Evolutionary conservation across 2,113 vertebrate genomes (phyloP), one percentile per base, ranked within the genome.

Genomic region (Verasper variegatus): DNA sequence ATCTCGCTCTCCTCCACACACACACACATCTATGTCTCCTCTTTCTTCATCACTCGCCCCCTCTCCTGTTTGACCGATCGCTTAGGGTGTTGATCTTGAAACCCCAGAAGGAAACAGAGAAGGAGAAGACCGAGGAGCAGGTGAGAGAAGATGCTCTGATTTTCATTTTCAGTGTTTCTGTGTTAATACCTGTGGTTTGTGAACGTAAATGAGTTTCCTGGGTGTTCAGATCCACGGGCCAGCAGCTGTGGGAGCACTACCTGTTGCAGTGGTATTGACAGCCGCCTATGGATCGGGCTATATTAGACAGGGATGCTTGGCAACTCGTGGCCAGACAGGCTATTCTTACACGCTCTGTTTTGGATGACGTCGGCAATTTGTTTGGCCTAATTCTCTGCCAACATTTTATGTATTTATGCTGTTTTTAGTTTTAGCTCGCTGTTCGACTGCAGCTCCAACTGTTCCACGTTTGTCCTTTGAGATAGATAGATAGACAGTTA

Each of bases 291-390:
- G 71, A 80, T 69, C 77, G 73, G 69, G 64, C 77, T 88, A 90
- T 84, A 87, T 87, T 89, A 79, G 78, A 86, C 75, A 81, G 69
- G 66, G 84, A 88, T 79, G 85, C 88, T 86, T 86, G 83, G 89
- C 82, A 92, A 91, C 91, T 73, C 81, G 40, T 71, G 67, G 74
- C 76, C 87, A 86, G 87, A 80, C 72, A 1, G 68, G 80, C 91
- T 92, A 92, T 91, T 89, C 83, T 92, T 91, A 75, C 73, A 86
- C 76, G 6, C 59, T 64, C 82, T 86, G 78, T 91, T 89, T 87
- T 78, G 27, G 72, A 31, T 85, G 90, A 84, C 78, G 80, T 93
- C 81, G 87, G 67, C 70, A 85, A 75, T 80, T 88, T 87, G 82
- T 84, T 81, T 35, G 74, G 64, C 6, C 42, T 82, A 82, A 87